Evolutionary conservation across 2,888 invertebrate genomes (phyloP), one percentile per base, ranked within the genome.

Genomic region (Axea sp.): DNA sequence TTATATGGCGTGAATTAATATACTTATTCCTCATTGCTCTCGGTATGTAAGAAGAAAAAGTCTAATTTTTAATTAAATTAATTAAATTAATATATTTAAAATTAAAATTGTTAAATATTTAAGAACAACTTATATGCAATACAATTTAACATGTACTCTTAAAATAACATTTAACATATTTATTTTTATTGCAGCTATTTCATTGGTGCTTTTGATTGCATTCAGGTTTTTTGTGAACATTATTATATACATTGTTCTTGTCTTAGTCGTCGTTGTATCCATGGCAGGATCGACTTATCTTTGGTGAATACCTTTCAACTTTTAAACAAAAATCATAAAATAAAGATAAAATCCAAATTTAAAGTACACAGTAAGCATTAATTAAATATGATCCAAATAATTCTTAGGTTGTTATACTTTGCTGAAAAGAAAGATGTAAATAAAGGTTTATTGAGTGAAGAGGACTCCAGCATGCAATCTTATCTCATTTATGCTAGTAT

Each of bases 211-310:
- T 47, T 84, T 91, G 59, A 77, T 91, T 8, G 85, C 92, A 15
- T 89, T 92, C 73, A 87, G 92, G 72, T 91, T 89, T 80, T 83
- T 91, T 65, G 92, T 91, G 11, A 90, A 90, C 45, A 83, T 91
- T 59, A 88, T 93, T 8, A 90, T 93, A 65, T 93, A 92, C 90
- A 80, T 91, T n/a, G 89, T 92, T 9, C 85, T 92, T 11, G 81
- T 90, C 31, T 89, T 90, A 6, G 89, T 89, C 4, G 87, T 89
- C 5, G 26, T 90, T 4, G 89, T 89, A 11, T 89, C 90, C 53
- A 78, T 91, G 17, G 89, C 85, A 7, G 91, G 89, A 26, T 90
- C 92, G 2, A 84, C 89, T 12, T 91, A 90, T 79, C 87, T 92
- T 59, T 93, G 93, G 93, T 91, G 88, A 88, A 12, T 62, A 3